Base-by-base conservation (phyloP, 2,113 vertebrate species). In the Poeciliopsis prolifica region DNA sequence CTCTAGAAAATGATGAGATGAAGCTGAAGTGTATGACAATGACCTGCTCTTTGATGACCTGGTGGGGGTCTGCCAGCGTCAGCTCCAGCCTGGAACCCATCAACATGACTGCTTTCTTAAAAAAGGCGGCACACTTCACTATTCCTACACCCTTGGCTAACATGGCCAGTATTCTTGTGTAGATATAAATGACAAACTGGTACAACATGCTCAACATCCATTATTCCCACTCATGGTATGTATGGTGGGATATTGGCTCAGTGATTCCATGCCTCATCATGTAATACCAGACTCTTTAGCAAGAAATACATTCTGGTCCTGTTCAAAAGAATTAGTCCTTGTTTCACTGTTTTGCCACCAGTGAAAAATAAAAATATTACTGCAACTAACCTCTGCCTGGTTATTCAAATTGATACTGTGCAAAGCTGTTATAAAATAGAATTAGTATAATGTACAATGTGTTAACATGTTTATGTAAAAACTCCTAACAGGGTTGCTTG, bases 1-100 rank as follows among this genome's bases (percentile, higher is more conserved):
- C 84, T 26, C 15, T 72, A 62, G 35, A 74, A 78, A 76, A 78
- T 1, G 62, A 86, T 3, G 5, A 63, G 0, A 63, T 88, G 70
- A 70, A 26, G 54, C 78, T 1, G 80, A 85, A 48, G 78, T 90
- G 14, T n/a, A 74, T 0, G 86, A 90, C 73, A 44, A n/a, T 1
- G 80, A 88, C 70, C 0, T 66, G 0, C 0, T 74, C 28, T 71
- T 73, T 0, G 78, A 90, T 13, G 82, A 87, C 68, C 70, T 82
- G 64, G 17, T 90, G 30, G 88, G 88, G 30, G 65, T 69, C 62
- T 90, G 84, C 35, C 42, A 85, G 67, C 37, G 75, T 6, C 72
- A 37, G 31, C 61, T 90, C 42, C 74, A 85, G 19, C 0, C 1
- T 3, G 86, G 84, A 17, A 88, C 78, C 26, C 65, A 85, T 6